Evolutionary conservation across 2,888 invertebrate genomes (phyloP).

Genomic region (Chloromyia formosa): DNA sequence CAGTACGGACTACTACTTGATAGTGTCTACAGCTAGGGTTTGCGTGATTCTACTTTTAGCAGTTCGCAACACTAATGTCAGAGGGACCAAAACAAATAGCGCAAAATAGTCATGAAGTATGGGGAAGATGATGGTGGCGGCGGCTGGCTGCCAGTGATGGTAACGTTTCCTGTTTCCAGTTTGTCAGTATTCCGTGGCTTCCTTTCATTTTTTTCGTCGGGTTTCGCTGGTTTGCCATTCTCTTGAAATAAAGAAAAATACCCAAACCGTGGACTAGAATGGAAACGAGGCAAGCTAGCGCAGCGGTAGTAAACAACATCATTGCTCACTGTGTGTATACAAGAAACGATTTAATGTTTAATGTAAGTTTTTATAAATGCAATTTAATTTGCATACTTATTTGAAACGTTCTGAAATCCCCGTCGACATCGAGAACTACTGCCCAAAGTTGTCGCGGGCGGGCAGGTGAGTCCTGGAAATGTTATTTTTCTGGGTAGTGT

Average conservation of each 20-base stretch:
- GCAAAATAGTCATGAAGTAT: neutral
- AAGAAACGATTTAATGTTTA: neutral
- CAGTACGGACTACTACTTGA: neutral
- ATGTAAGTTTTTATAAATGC: constrained; percentile 25
- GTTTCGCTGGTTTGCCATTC: neutral
- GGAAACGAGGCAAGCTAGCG: neutral
- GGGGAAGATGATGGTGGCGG: too few species aligned
- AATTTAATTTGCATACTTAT: constrained; percentile 35
- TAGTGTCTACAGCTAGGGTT: neutral
- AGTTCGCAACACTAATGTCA: constrained; percentile 6
- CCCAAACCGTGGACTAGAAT: neutral
- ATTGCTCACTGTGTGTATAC: too few species aligned
- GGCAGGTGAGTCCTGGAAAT: neutral
- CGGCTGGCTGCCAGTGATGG: neutral
- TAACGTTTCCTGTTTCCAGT: neutral
- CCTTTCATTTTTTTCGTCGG: too few species aligned
- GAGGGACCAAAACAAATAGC: neutral
- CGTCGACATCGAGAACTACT: neutral
- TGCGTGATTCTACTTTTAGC: constrained; percentile 28
- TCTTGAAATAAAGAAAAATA: neutral
- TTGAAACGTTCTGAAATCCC: neutral
- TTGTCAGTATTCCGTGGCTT: neutral
- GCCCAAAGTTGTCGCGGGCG: neutral
- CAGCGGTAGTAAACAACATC: neutral
- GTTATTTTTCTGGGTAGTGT: neutral